These are phyloP conservation scores for Yponomeuta cagnagella DNA, from an alignment of 2,888 invertebrate species.

Conservation along the genomic window DNA sequence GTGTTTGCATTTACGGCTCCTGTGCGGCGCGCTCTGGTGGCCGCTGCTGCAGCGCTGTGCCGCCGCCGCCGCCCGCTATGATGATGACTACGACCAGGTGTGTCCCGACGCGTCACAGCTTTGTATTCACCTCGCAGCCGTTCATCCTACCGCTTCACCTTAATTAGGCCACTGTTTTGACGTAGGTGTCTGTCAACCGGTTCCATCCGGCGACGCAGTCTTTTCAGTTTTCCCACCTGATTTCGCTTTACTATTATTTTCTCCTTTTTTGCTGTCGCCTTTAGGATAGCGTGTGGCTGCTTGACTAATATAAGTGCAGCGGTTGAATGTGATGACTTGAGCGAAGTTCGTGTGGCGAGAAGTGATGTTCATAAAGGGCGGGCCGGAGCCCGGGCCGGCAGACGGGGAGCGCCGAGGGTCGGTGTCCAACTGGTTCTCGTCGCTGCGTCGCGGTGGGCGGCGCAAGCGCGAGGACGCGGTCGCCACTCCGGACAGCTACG, in stretches of 20 bases:
- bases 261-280: constrained; percentile 29
- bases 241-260: constrained; percentile 40
- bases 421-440: constrained; percentile 88
- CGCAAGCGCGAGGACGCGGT: constrained; percentile 61
- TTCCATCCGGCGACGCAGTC: constrained; percentile 44
- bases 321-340: constrained; percentile 45
- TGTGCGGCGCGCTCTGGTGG: constrained; percentile 73
- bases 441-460: constrained; percentile 79
- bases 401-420: constrained; percentile 80
- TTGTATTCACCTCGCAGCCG: constrained; percentile 10
- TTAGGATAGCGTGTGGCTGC: constrained; percentile 50
- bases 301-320: constrained; percentile 42
- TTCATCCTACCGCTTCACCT: constrained; percentile 53
- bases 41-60: constrained; percentile 65
- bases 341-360: constrained; percentile 47
- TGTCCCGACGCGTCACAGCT: constrained; percentile 48
- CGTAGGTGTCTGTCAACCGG: constrained; percentile 32
- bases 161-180: constrained; percentile 45
- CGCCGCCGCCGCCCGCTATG: constrained; percentile 56
- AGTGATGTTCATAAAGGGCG: constrained; percentile 74
- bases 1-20: constrained; percentile 70
- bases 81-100: constrained; percentile 73
- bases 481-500: constrained; percentile 70
- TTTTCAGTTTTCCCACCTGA: constrained; percentile 50
- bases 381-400: constrained; percentile 58